These are phyloP conservation scores for Syngnathus typhle DNA, from an alignment of 2,113 vertebrate species.

Conservation along the genomic window DNA sequence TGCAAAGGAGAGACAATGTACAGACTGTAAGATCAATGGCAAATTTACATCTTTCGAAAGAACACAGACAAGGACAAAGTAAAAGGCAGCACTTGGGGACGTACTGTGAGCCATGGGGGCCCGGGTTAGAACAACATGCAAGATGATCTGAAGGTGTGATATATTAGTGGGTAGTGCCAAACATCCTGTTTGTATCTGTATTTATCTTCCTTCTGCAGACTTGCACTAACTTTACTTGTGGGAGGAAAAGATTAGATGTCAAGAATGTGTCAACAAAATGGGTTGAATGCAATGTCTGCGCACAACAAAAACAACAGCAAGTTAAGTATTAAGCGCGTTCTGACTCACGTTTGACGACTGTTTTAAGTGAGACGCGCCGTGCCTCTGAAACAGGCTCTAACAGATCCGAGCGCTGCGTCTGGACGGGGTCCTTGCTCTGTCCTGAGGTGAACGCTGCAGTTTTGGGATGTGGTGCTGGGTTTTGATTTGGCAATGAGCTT, in stretches of 20 bases:
- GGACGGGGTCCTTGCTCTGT: conserved; percentile 15
- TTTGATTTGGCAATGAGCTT: neutral
- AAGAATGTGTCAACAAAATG: conserved; percentile 9
- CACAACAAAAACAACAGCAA: neutral
- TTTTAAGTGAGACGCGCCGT: conserved; percentile 30
- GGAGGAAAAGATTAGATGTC: conserved; percentile 13
- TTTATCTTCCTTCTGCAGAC: conserved; percentile 24
- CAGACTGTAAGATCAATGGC: neutral
- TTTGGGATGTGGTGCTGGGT: neutral
- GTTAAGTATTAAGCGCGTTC: neutral
- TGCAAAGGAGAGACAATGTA: conserved; percentile 24
- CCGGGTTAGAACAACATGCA: neutral
- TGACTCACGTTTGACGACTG: conserved; percentile 60
- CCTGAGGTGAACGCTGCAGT: conserved; percentile 2
- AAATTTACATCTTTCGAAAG: neutral
- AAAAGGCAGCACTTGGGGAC: neutral
- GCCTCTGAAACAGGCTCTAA: conserved; percentile 48
- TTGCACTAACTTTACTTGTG: neutral
- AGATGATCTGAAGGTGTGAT: conserved; percentile 10
- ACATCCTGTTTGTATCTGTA: conserved; percentile 52
- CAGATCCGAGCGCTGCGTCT: conserved; percentile 36
- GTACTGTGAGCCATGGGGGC: neutral
- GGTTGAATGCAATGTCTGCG: neutral
- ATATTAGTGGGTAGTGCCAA: conserved; percentile 36
- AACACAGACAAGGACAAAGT: conserved; percentile 2